Evolutionary conservation across 2,888 invertebrate species (phyloP).

Genomic region (Nymphalis c-album): DNA sequence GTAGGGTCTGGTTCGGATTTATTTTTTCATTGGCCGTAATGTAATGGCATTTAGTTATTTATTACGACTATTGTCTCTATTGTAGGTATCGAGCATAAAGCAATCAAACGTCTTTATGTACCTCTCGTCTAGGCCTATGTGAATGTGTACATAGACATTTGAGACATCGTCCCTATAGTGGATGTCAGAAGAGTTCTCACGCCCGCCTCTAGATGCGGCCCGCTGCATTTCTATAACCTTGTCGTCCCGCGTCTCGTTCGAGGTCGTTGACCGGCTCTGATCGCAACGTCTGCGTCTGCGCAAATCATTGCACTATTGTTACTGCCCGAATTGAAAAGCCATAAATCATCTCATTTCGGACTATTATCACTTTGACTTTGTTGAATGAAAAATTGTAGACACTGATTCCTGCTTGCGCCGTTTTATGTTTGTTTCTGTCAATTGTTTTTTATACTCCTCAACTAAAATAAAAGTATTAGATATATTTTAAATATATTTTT

Average conservation of each 20-base stretch:
- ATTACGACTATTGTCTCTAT: slow-evolving; percentile 49
- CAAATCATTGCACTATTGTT: slow-evolving; percentile 34
- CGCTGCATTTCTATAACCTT: slow-evolving; percentile 35
- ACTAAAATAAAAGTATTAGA: background rate
- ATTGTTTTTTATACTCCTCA: background rate
- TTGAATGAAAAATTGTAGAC: slow-evolving; percentile 18
- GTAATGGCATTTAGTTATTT: slow-evolving; percentile 45
- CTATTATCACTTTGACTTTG: slow-evolving; percentile 38
- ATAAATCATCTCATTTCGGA: slow-evolving; percentile 40
- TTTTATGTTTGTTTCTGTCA: background rate
- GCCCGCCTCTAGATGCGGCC: slow-evolving; percentile 53
- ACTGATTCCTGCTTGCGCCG: background rate
- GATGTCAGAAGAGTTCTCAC: slow-evolving; percentile 65
- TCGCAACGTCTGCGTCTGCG: slow-evolving; percentile 32
- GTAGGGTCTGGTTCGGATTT: background rate
- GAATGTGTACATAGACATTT: slow-evolving; percentile 52
- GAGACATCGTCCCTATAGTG: slow-evolving; percentile 50
- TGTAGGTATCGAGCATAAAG: slow-evolving; percentile 40
- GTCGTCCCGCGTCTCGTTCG: slow-evolving; percentile 17
- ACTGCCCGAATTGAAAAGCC: slow-evolving; percentile 35
- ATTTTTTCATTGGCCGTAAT: slow-evolving; percentile 26
- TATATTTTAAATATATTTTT: background rate
- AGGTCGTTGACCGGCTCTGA: slow-evolving; percentile 26
- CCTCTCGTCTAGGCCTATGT: slow-evolving; percentile 49
- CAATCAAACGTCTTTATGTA: slow-evolving; percentile 53